These are phyloP conservation scores for Phalangium opilio DNA, from an alignment of 2,888 invertebrate species.

Conservation along the genomic window DNA sequence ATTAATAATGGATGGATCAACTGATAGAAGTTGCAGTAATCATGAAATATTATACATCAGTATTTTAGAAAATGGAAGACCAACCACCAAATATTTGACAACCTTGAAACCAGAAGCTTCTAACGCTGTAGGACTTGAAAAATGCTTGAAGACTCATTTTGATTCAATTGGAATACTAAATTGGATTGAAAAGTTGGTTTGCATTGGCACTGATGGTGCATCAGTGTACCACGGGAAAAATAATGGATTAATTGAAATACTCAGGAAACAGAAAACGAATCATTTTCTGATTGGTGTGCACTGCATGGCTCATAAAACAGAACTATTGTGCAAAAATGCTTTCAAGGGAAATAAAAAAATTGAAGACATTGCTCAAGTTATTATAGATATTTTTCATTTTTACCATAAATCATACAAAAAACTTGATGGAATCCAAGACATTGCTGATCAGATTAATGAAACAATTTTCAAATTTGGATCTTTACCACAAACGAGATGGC, in stretches of 20 bases:
- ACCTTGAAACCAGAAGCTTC: not conserved
- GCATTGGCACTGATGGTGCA: slow-evolving; percentile 3
- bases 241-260: not conserved
- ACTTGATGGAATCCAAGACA: not conserved
- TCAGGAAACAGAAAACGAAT: not conserved
- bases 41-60: slow-evolving; percentile 10
- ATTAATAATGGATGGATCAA: slow-evolving; percentile 5
- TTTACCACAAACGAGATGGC: no score
- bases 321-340: not conserved
- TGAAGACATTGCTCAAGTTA: not conserved
- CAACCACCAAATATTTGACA: slow-evolving; percentile 7
- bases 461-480: no score
- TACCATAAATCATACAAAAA: slow-evolving; percentile 1
- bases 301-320: slow-evolving; percentile 8
- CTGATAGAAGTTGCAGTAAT: slow-evolving; percentile 5
- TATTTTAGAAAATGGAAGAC: slow-evolving; percentile 1
- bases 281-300: not conserved
- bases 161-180: not conserved
- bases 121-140: not conserved
- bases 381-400: slow-evolving; percentile 7
- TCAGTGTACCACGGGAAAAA: not conserved
- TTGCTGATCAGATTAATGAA: not conserved
- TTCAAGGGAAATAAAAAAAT: not conserved
- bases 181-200: slow-evolving; percentile 7
- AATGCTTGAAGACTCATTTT: not conserved